Percentiles rank a stretch among this genome's conserved stretches.
Conservation (phyloP, 1,140 invertebrate genomes). For the Bombus breviceps region DNA sequence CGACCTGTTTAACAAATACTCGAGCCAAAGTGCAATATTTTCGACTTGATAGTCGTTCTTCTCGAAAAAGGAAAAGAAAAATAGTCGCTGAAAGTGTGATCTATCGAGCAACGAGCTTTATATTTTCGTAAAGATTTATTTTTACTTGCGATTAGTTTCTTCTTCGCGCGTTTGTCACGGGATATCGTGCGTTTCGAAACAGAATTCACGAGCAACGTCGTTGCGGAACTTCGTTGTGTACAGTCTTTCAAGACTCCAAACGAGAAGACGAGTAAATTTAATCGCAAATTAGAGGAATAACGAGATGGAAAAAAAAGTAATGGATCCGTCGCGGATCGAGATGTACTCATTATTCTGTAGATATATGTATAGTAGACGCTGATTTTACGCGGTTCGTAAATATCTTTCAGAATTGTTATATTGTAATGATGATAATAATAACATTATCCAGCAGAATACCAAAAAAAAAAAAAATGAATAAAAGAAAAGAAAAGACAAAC, state of each 20-base stretch:
- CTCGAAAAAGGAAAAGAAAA: neutral
- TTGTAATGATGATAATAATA: constrained; percentile 76
- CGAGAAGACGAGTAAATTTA: neutral
- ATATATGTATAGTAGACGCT: constrained; percentile 82
- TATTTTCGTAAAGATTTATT: neutral
- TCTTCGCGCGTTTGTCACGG: neutral
- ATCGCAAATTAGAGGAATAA: constrained; percentile 9
- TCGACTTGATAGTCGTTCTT: neutral
- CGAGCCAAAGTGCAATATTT: constrained; percentile 42
- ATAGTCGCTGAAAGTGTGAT: neutral
- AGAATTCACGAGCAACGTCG: constrained; percentile 5
- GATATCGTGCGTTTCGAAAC: constrained; percentile 15
- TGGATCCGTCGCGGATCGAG: constrained; percentile 64
- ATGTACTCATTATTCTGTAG: constrained; percentile 79
- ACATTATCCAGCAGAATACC: constrained; percentile 63
- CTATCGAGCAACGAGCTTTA: constrained; percentile 5
- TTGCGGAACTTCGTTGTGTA: neutral
- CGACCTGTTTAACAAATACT: constrained; percentile 27
- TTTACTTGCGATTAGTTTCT: neutral
- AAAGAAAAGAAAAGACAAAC: neutral
- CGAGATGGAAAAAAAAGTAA: neutral
- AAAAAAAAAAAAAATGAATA: constrained; percentile 40
- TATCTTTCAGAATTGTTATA: constrained; percentile 80
- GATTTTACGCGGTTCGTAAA: constrained; percentile 73
- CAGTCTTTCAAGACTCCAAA: neutral